A percentile compares a stretch with the other conserved stretches of the same genome.
Conservation (phyloP, 2,888 invertebrate genomes). For the Pharmacophagus antenor region DNA sequence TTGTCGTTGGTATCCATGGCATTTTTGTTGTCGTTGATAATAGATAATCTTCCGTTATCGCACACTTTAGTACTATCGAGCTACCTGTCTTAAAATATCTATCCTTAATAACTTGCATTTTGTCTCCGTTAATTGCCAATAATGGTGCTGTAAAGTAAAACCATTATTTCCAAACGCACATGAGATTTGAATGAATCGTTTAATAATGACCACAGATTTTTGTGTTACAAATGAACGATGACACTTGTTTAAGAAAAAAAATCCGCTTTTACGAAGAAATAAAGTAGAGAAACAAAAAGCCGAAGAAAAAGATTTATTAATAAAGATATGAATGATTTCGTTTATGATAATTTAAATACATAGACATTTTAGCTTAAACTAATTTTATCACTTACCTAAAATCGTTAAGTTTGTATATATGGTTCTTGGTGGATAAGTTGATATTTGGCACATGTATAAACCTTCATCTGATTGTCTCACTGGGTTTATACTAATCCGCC, state of each 20-base stretch:
- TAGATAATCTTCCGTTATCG: constrained; percentile 71
- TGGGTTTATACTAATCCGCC: constrained; percentile 85
- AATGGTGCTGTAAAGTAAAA: constrained; percentile 83
- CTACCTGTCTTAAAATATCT: constrained; percentile 88
- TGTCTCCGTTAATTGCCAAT: constrained; percentile 85
- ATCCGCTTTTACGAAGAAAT: too few relatives aligned
- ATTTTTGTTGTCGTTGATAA: constrained; percentile 54
- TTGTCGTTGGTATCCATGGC: constrained; percentile 48
- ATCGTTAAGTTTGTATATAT: constrained; percentile 88
- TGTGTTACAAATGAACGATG: too few relatives aligned
- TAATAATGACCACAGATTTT: too few relatives aligned
- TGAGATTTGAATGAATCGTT: too few relatives aligned
- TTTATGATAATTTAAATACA: neutral
- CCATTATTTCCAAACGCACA: too few relatives aligned
- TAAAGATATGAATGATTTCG: neutral
- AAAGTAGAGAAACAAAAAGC: too few relatives aligned
- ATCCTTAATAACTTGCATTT: constrained; percentile 85
- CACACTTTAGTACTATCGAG: constrained; percentile 85
- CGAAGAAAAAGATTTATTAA: too few relatives aligned
- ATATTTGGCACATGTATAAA: constrained; percentile 90
- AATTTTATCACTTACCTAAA: constrained; percentile 83
- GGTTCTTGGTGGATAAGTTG: constrained; percentile 89
- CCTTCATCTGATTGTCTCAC: constrained; percentile 87
- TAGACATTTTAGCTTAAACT: neutral
- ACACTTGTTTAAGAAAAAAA: too few relatives aligned